These are phyloP conservation scores for Ceratitis capitata DNA, from an alignment of 1,140 invertebrate genomes.

Conservation along the genomic window DNA sequence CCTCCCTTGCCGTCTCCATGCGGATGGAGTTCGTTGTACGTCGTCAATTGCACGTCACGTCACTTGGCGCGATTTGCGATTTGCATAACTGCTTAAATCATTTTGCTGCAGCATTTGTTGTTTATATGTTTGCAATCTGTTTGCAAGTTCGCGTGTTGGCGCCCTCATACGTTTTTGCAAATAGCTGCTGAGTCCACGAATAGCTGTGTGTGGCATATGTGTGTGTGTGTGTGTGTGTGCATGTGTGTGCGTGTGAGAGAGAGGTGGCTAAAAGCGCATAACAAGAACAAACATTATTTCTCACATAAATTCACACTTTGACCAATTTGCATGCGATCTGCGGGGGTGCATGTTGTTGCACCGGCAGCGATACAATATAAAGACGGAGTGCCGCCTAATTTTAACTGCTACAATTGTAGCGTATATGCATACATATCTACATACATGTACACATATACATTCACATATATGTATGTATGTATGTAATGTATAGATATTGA, in stretches of 20 bases:
- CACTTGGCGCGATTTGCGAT: conserved; percentile 46
- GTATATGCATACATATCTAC: too few relatives aligned
- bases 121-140: not conserved
- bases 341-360: conserved; percentile 53
- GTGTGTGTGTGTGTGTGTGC: not conserved
- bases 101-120: conserved; percentile 48
- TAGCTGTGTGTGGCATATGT: too few relatives aligned
- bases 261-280: conserved; percentile 44
- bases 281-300: conserved; percentile 65
- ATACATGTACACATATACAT: too few relatives aligned
- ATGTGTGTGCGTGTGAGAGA: conserved; percentile 46
- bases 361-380: not conserved
- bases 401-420: not conserved
- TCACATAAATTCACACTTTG: conserved; percentile 66
- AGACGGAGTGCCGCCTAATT: not conserved
- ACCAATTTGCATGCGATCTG: conserved; percentile 64
- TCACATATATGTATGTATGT: too few relatives aligned
- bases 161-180: not conserved
- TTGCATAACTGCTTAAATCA: conserved; percentile 64
- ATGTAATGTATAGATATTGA: too few relatives aligned
- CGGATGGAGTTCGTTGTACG: not conserved
- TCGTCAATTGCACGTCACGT: conserved; percentile 27
- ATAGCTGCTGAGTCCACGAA: not conserved
- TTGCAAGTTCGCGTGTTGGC: not conserved
- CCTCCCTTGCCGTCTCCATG: conserved; percentile 15